A percentile compares a stretch with the other conserved stretches of the same genome.
Evolutionary conservation across 2,113 vertebrate species (phyloP).

Genomic region (Henicopernis longicauda): DNA sequence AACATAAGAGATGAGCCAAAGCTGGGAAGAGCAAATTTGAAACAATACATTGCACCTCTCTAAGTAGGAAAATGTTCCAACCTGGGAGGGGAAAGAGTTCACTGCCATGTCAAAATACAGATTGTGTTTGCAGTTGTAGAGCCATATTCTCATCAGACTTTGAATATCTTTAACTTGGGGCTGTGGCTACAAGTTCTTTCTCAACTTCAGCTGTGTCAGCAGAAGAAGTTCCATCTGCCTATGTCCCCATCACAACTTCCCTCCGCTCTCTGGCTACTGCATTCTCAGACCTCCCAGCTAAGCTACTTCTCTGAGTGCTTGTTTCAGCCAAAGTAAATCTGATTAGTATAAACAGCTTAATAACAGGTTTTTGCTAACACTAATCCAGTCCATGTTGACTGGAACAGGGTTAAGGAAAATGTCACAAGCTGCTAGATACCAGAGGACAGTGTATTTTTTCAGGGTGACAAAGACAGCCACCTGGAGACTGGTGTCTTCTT

Average conservation of each 20-base stretch:
- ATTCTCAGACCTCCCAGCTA: neutral
- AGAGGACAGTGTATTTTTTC: neutral
- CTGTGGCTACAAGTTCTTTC: neutral
- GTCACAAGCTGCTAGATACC: neutral
- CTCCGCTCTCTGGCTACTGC: neutral
- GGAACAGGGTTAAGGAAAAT: neutral
- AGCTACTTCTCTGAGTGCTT: neutral
- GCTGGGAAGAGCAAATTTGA: neutral
- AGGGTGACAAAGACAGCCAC: neutral
- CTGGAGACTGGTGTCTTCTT: neutral
- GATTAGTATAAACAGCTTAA: neutral
- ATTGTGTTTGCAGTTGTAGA: neutral
- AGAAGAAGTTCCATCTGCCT: neutral
- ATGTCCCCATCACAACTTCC: neutral
- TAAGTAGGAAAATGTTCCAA: neutral
- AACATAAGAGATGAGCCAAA: neutral
- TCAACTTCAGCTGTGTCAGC: neutral
- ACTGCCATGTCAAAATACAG: neutral
- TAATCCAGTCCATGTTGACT: neutral
- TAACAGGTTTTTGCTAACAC: neutral
- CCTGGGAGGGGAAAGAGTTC: neutral
- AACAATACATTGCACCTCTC: neutral
- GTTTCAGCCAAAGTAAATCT: neutral
- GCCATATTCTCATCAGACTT: neutral
- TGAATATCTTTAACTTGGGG: neutral